These are phyloP conservation scores for Mamestra configurata DNA, from an alignment of 1,140 invertebrate species.

Conservation along the genomic window DNA sequence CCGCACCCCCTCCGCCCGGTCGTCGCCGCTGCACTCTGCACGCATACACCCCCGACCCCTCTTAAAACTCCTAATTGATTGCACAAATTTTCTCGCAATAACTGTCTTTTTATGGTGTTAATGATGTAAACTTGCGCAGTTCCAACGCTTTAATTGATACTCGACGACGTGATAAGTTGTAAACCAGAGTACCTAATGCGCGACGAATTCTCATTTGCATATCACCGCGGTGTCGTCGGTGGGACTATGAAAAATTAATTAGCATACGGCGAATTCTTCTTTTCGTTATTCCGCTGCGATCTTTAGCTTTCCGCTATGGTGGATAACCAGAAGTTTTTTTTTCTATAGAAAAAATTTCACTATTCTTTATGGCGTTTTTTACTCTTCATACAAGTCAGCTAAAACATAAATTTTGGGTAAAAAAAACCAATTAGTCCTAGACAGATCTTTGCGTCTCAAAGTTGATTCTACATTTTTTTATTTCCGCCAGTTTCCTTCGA, in stretches of 20 bases:
- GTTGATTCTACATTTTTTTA: slow-evolving; percentile 11
- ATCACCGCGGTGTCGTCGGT: slow-evolving; percentile 65
- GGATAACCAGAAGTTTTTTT: neutral
- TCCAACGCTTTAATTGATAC: slow-evolving; percentile 82
- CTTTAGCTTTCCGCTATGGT: slow-evolving; percentile 23
- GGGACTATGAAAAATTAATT: slow-evolving; percentile 81
- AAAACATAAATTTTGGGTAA: neutral
- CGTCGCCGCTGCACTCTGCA: slow-evolving; percentile 82
- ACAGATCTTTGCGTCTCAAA: neutral
- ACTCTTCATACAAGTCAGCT: neutral
- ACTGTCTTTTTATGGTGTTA: slow-evolving; percentile 87
- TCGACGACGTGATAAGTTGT: slow-evolving; percentile 63
- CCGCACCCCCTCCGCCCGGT: slow-evolving; percentile 63
- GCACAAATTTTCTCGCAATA: slow-evolving; percentile 87
- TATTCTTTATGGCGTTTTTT: slow-evolving; percentile 10
- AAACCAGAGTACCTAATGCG: slow-evolving; percentile 54
- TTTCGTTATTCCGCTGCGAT: slow-evolving; percentile 66
- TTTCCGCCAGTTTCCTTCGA: slow-evolving; percentile 5
- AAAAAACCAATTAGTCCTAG: neutral
- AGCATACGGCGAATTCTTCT: slow-evolving; percentile 71
- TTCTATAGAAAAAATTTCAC: slow-evolving; percentile 14
- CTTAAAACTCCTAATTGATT: slow-evolving; percentile 88
- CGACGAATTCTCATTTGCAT: slow-evolving; percentile 63
- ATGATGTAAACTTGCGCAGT: slow-evolving; percentile 86
- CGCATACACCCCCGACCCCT: slow-evolving; percentile 82